phyloP scores from a whole-genome alignment of 1,140 invertebrate species.

The Drosophila pallidifrons region DNA sequence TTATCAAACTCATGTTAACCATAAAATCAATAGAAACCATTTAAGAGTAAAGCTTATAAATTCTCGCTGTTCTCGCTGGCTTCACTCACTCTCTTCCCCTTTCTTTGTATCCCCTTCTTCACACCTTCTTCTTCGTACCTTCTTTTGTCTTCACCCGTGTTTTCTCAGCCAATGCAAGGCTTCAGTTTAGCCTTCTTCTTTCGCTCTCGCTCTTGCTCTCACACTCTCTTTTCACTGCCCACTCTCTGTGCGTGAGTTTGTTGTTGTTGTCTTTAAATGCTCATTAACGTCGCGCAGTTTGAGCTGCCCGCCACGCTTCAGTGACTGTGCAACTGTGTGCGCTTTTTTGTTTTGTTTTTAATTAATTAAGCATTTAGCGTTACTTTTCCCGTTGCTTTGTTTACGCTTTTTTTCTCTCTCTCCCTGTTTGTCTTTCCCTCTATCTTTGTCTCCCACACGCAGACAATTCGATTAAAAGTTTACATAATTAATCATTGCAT shows the following conservation, averaged over 20 bases:
- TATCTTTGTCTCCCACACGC: neutral
- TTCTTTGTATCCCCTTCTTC: neutral
- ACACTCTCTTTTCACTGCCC: neutral
- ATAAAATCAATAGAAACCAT: constrained; percentile 4
- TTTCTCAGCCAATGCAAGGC: too few relatives aligned
- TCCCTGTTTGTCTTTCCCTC: neutral
- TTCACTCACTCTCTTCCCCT: neutral
- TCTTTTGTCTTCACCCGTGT: too few relatives aligned
- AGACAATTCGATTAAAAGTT: constrained; percentile 65
- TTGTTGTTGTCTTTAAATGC: neutral
- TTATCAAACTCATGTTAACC: too few relatives aligned
- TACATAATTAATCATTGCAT: constrained; percentile 77
- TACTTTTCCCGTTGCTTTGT: constrained; percentile 19
- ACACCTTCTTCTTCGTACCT: neutral
- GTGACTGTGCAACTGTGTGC: constrained; percentile 42
- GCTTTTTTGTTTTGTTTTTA: constrained; percentile 15
- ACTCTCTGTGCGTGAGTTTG: neutral
- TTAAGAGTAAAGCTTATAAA: neutral
- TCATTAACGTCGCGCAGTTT: constrained; percentile 24
- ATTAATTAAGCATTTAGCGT: constrained; percentile 40
- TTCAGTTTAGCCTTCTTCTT: too few relatives aligned
- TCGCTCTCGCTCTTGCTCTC: too few relatives aligned
- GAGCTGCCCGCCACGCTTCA: constrained; percentile 24
- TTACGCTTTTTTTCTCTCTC: neutral
- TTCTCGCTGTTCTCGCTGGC: neutral